Evolutionary conservation across 2,113 vertebrate genomes (phyloP).

Genomic region (Gadus macrocephalus): DNA sequence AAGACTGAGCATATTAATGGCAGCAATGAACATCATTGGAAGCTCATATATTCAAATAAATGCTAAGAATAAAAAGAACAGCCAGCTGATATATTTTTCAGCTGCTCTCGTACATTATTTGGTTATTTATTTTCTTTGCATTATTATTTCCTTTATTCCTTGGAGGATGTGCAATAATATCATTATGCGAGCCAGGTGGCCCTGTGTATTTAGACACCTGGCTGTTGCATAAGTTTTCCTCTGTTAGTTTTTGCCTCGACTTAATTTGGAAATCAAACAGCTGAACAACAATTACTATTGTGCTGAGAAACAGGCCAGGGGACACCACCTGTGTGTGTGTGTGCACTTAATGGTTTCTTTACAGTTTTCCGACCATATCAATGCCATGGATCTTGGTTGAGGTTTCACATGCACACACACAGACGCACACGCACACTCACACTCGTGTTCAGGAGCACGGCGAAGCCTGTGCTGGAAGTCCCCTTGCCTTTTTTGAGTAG

Average conservation of each 20-base stretch:
- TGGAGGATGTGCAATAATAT: conserved; percentile 54
- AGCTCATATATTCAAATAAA: too few species aligned
- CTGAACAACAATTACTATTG: conserved; percentile 73
- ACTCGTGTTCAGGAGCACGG: conserved; percentile 23
- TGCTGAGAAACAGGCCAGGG: conserved; percentile 38
- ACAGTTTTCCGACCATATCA: background rate
- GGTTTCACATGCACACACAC: too few species aligned
- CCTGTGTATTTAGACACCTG: conserved; percentile 25
- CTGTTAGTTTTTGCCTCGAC: conserved; percentile 50
- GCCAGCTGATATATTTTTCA: too few species aligned
- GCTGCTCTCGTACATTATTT: background rate
- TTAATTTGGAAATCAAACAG: conserved; percentile 60
- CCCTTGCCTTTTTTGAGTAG: conserved; percentile 45
- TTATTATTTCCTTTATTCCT: conserved; percentile 34
- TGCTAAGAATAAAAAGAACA: too few species aligned
- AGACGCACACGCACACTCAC: background rate
- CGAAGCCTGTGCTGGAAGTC: conserved; percentile 58
- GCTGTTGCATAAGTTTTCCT: conserved; percentile 64
- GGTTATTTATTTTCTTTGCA: background rate
- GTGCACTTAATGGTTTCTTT: conserved; percentile 18
- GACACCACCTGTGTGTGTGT: conserved; percentile 10
- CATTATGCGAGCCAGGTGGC: conserved; percentile 67
- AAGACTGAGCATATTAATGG: too few species aligned
- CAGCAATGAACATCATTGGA: too few species aligned
- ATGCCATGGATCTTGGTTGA: too few species aligned